Conservation (phyloP, 2,888 invertebrate genomes). For the Gasteruption jaculator region DNA sequence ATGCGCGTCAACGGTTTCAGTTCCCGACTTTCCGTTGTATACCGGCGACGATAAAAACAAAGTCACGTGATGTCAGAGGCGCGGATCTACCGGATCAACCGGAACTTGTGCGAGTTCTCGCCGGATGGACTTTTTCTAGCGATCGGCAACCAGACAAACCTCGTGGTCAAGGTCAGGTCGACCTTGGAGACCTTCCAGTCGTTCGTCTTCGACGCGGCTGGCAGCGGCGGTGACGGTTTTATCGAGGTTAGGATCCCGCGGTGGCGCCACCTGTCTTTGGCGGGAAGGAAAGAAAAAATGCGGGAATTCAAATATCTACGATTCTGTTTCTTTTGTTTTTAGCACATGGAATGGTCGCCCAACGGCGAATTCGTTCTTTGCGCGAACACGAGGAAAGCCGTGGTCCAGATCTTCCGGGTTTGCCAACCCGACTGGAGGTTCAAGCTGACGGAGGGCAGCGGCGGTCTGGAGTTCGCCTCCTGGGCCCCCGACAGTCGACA, state of each 20-base stretch:
- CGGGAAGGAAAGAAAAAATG: too few relatives aligned
- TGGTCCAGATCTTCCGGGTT: conserved; percentile 53
- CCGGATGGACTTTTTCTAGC: conserved; percentile 35
- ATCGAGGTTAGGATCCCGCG: conserved; percentile 44
- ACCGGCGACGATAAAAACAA: too few relatives aligned
- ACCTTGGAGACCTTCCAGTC: conserved; percentile 30
- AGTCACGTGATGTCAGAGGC: too few relatives aligned
- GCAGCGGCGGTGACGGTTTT: conserved; percentile 30
- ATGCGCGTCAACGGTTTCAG: too few relatives aligned
- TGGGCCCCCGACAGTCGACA: conserved; percentile 56
- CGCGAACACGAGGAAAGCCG: conserved; percentile 37
- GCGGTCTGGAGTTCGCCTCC: conserved; percentile 51
- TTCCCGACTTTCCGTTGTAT: too few relatives aligned
- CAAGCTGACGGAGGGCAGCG: conserved; percentile 55
- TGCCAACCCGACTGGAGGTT: conserved; percentile 56
- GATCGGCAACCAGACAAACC: conserved; percentile 35
- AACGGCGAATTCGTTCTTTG: conserved; percentile 46
- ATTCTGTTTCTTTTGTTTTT: conserved; percentile 16
- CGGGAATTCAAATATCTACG: not conserved
- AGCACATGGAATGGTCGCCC: conserved; percentile 47
- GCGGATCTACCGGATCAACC: conserved; percentile 32
- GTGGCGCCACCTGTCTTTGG: too few relatives aligned
- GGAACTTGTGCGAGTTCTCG: conserved; percentile 38
- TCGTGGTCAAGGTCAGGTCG: conserved; percentile 32
- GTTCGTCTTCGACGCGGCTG: too few relatives aligned